Evolutionary conservation across 2,888 invertebrate genomes (phyloP), one percentile per base, ranked within the genome.

Genomic region (Stenodema calcarata): DNA sequence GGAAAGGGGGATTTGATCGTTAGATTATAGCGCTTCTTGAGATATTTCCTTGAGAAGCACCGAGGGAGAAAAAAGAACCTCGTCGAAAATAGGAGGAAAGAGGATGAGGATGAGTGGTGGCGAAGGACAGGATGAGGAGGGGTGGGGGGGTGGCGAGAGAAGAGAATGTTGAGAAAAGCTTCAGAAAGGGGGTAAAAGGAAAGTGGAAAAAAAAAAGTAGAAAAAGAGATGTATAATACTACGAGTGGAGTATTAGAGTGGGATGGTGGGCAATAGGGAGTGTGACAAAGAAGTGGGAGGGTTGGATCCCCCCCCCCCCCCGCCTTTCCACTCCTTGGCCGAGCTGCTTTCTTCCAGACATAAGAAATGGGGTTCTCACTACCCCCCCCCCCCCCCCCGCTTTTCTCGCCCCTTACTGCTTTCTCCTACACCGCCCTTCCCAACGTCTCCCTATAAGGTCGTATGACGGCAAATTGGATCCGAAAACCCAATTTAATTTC

Each of bases 401-500:
- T 44, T 6, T 30, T 6, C 12, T 30, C 75, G 16, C 35, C 75
- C 75, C 28, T 30, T 4, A 23, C 73, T 28, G 12, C 73, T 73
- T 27, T 73, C 27, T 27, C 73, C 30, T 27, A 11, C 23, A 4
- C 73, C 30, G 12, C 73, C 28, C 4, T 16, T 16, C 27, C 62
- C 28, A 23, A 16, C 18, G 41, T 18, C n/a, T 79, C 44, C 79
- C 28, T 80, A 14, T n/a, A 28, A 50, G 47, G 28, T 47, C 18
- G 80, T 28, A 80, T 28, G 80, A 80, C 69, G 83, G 83, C 83
- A 84, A 87, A 87, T 87, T 87, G 87, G 87, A 87, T 87, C 87
- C 84, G 69, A 62, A 87, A 87, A 87, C 84, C 87, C 87, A 87
- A 87, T 87, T 87, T 87, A 87, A 87, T 87, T 87, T 87, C 87